Base-by-base conservation (phyloP, 2,113 vertebrate genomes). In the Motacilla tschutschensis region DNA sequence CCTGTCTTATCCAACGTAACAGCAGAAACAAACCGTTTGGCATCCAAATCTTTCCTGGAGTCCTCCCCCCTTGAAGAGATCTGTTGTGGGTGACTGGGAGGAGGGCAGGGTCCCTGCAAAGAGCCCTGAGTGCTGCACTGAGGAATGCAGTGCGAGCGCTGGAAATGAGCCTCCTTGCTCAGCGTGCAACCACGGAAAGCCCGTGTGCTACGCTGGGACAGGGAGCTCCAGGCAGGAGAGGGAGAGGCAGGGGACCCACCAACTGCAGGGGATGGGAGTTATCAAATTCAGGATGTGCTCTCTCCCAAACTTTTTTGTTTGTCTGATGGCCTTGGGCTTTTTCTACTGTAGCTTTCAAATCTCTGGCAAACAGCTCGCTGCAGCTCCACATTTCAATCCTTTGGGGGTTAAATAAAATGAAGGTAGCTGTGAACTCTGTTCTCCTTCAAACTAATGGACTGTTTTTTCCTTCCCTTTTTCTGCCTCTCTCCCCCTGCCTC, bases 371-470 rank as follows among this genome's bases (percentile, higher is more conserved):
- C 67, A 91, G 90, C 93, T 96, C 90, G 9, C 85, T 93, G 87
- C 89, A 92, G 89, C 93, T 96, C 94, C 71, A 77, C 88, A 55
- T 91, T 92, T 95, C 94, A 96, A 89, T 96, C 95, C 96, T 97
- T 95, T 92, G 87, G 95, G 95, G 93, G 92, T 96, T 97, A 96
- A 96, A 95, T 95, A 94, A 95, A 97, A 93, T 88, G 95, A 96
- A 95, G 92, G 96, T 97, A 96, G 92, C 95, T 94, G 67, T 96
- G 96, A 97, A 97, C 96, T 96, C 95, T 95, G 95, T 94, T 96
- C 94, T 93, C 95, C 96, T 97, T 97, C 96, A 95, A 96, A 96
- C 96, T 97, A 96, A 96, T 94, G 95, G 96, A 96, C 93, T 96
- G 77, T 4, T 87, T 92, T 91, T 82, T 47, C 38, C 91, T 76